Percentiles rank a stretch among this genome's conserved stretches.
Conservation (phyloP, 1,140 invertebrate genomes). For the Ostrea denselamellosa region DNA sequence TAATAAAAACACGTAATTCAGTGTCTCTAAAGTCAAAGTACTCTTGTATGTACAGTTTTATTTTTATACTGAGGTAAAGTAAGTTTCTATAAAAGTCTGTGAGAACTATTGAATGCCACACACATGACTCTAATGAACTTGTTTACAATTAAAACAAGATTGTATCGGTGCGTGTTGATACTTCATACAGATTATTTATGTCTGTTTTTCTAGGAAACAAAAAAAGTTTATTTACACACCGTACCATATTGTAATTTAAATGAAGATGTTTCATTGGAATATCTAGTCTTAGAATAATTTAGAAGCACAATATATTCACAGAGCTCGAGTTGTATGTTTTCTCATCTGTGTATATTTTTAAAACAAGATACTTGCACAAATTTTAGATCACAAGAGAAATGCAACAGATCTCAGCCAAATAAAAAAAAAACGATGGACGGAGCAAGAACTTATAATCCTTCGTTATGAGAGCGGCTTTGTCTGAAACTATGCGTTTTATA, state of each 20-base stretch:
- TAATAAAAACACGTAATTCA: too few relatives aligned
- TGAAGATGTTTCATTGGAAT: not conserved
- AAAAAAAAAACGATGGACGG: not conserved
- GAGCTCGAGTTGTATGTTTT: not conserved
- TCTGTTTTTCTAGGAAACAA: conserved; percentile 6
- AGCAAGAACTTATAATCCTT: not conserved
- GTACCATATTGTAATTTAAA: not conserved
- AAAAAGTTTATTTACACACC: conserved; percentile 28
- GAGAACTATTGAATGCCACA: not conserved
- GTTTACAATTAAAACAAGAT: conserved; percentile 7
- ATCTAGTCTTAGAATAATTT: not conserved
- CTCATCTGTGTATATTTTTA: conserved; percentile 5
- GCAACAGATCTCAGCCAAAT: not conserved
- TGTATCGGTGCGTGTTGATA: not conserved
- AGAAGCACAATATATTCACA: not conserved
- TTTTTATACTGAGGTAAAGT: too few relatives aligned
- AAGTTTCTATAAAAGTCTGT: not conserved
- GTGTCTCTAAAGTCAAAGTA: too few relatives aligned
- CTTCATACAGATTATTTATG: conserved; percentile 31
- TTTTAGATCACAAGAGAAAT: not conserved
- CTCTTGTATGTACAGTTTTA: too few relatives aligned
- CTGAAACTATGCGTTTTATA: conserved; percentile 36
- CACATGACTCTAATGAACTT: conserved; percentile 7
- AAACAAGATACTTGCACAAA: not conserved
- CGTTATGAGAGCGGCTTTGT: conserved; percentile 15